phyloP scores from a whole-genome alignment of 2,113 vertebrate species.

The Rattus norvegicus region GRCr8 NC_086030.1:46565001-46565500 shows the following conservation, averaged over 20 bases:
- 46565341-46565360: constrained; percentile 46
- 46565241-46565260: neutral
- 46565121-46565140: neutral
- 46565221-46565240: neutral
- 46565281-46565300: constrained; percentile 39
- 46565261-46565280: constrained; percentile 26
- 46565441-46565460: neutral
- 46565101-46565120: neutral
- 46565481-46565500: neutral
- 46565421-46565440: neutral
- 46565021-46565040: neutral
- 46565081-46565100: neutral
- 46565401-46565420: constrained; percentile 40
- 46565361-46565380: constrained; percentile 15
- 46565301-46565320: constrained; percentile 38
- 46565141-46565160: neutral
- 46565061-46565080: constrained; percentile 2
- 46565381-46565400: constrained; percentile 24
- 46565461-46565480: neutral
- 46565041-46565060: constrained; percentile 7
- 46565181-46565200: neutral
- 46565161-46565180: neutral
- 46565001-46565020: neutral
- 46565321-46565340: neutral
- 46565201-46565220: neutral